Base-by-base conservation (phyloP, 2,888 invertebrate species). In the Saturnia japonica region DNA sequence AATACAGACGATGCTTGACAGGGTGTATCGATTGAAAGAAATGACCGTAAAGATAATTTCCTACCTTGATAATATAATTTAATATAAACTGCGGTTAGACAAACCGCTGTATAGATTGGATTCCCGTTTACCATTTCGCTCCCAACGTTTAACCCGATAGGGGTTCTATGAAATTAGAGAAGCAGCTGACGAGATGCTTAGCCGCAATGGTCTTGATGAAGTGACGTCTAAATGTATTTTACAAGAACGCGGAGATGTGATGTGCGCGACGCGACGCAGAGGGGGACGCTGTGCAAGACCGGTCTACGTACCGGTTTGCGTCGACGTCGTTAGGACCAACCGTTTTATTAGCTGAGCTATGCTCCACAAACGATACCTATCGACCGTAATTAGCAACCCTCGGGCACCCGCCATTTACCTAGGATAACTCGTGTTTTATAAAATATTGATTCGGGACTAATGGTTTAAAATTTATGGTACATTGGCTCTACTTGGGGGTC, bases 291-390 rank as follows among this genome's bases (percentile, higher is more conserved):
- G 76, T 78, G 76, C 76, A 79, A 82, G 91, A 91, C 93, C 92
- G 93, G 93, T 93, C 88, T 77, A 80, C 86, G 85, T 89, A 93
- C 94, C 93, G 93, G 93, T 94, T 93, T 89, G 85, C 85, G 82
- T 89, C 89, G 82, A 86, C 90, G 85, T 87, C 87, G 87, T 87
- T 90, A 91, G 90, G 88, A 88, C 89, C 90, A 91, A 93, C 92
- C 89, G 94, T 94, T 93, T 93, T 91, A 93, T 91, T 91, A 92
- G 91, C 87, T 85, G 85, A 88, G 89, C 90, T 82, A 87, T 91
- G 92, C 88, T 92, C 92, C 86, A 92, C 91, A 90, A 93, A 93
- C 87, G 85, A 88, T 83, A 80, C 85, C 88, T 86, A 86, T 87
- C 81, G 82, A 78, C 79, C 79, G 79, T 74, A 79, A 80, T 77